Base-by-base conservation (phyloP, 2,113 vertebrate species). In the Fulica atra region DNA sequence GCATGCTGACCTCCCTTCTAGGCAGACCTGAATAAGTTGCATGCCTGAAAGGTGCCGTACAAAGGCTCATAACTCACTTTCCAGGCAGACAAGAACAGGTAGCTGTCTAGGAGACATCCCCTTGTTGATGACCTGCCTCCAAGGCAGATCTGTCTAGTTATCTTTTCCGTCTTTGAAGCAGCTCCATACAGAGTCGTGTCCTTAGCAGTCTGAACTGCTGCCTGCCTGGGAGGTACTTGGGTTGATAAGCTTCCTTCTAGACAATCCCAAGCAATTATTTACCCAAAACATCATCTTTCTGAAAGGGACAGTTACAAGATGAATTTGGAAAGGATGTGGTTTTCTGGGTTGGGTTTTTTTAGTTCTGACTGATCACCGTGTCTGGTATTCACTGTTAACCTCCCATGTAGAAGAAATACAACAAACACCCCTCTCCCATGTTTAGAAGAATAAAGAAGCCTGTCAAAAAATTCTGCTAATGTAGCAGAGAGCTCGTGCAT, bases 91-190 rank as follows among this genome's bases (percentile, higher is more conserved):
- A 89, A 71, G 92, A 96, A 69, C 90, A 92, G 89, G 81, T 94
- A 88, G 50, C 73, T 96, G 92, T 97, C 94, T 96, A 48, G 95
- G 88, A 95, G 81, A 72, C 82, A 92, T 95, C 81, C 83, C 89
- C 80, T 96, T 96, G 93, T 89, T 56, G 70, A 96, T 94, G 95
- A 97, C 95, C 96, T 97, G 97, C 97, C 97, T 97, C 28, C 69
- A 72, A 98, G 97, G 97, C 96, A 96, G 78, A 96, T 89, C 85
- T 95, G 85, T 96, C 97, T 98, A 96, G 96, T 97, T 98, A 97
- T 96, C 96, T 96, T 79, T 85, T 70, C 90, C 86, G 79, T 38
- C 96, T 98, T 98, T 98, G 98, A 98, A 98, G 89, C 79, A 85
- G 73, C 81, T 89, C 73, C 60, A 57, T 69, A 59, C 88, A 92